A percentile compares a stretch with the other conserved stretches of the same genome.
Conservation (phyloP, 2,888 invertebrate species). For the Aphidoletes aphidimyza region DNA sequence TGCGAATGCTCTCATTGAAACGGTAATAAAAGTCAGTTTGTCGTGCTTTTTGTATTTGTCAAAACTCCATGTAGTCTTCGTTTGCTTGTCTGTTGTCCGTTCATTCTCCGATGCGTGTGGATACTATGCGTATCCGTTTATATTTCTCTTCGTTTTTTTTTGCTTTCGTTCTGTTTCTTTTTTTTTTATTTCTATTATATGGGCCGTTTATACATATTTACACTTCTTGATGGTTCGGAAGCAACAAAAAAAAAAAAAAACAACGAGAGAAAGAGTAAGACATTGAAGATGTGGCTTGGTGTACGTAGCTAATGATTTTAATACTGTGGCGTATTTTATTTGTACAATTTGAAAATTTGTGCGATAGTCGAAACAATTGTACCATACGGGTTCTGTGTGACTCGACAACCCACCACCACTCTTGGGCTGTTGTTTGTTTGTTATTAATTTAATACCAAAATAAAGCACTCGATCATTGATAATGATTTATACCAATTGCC, state of each 20-base stretch:
- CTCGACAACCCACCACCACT: neutral
- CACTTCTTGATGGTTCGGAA: constrained; percentile 12
- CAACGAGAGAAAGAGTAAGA: neutral
- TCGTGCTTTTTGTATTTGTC: constrained; percentile 26
- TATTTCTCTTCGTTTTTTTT: neutral
- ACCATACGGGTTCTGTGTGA: neutral
- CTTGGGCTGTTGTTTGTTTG: neutral
- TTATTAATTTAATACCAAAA: neutral
- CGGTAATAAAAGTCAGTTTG: constrained; percentile 49
- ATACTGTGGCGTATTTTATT: no score
- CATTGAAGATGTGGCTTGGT: neutral
- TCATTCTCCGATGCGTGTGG: neutral
- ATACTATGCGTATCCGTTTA: neutral
- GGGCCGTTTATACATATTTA: constrained; percentile 7
- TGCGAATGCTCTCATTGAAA: constrained; percentile 2
- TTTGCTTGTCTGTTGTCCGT: neutral
- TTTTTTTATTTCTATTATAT: neutral
- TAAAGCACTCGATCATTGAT: neutral
- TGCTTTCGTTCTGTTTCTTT: no score
- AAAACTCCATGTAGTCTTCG: neutral
- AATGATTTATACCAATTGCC: neutral
- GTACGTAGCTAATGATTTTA: neutral
- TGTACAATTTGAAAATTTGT: no score
- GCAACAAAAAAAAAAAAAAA: neutral
- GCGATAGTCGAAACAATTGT: neutral